Evolutionary conservation across 1,140 invertebrate species (phyloP).

Genomic region (Formica selysi): DNA sequence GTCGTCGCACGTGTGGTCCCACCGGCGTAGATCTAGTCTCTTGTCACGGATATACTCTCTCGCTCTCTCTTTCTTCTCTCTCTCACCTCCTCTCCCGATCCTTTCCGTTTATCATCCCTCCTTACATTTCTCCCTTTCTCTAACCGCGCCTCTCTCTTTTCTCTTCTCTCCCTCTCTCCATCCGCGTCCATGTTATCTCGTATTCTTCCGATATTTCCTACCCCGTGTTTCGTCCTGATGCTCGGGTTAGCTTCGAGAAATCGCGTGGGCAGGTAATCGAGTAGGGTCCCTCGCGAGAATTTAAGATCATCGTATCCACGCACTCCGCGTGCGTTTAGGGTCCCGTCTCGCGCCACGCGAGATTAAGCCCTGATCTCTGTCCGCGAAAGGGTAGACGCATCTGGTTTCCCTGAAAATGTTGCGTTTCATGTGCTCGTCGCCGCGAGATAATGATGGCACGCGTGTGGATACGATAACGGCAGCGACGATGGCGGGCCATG

Average conservation of each 20-base stretch:
- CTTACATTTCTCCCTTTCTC: not conserved
- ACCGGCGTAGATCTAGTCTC: conserved; percentile 75
- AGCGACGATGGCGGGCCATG: conserved; percentile 1
- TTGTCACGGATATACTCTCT: conserved; percentile 71
- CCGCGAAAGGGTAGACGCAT: conserved; percentile 63
- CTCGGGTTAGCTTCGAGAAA: conserved; percentile 77
- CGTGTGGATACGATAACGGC: conserved; percentile 21
- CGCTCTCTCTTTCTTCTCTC: no score
- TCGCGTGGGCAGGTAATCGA: conserved; percentile 78
- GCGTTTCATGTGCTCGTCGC: conserved; percentile 63
- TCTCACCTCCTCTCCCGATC: conserved; percentile 31
- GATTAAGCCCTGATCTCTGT: conserved; percentile 67
- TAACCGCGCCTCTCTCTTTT: not conserved
- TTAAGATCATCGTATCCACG: conserved; percentile 76
- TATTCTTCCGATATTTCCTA: conserved; percentile 76
- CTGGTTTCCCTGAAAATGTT: conserved; percentile 57
- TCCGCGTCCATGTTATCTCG: conserved; percentile 72
- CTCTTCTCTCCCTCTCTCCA: conserved; percentile 9
- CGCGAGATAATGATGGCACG: conserved; percentile 77
- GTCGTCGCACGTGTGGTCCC: conserved; percentile 73
- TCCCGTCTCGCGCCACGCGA: conserved; percentile 63
- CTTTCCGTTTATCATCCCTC: not conserved
- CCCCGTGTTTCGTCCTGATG: conserved; percentile 77
- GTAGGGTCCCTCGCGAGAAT: conserved; percentile 76
- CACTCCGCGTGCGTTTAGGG: conserved; percentile 70